phyloP scores from a whole-genome alignment of 2,888 invertebrate genomes.

The Caenorhabditis wallacei region DNA sequence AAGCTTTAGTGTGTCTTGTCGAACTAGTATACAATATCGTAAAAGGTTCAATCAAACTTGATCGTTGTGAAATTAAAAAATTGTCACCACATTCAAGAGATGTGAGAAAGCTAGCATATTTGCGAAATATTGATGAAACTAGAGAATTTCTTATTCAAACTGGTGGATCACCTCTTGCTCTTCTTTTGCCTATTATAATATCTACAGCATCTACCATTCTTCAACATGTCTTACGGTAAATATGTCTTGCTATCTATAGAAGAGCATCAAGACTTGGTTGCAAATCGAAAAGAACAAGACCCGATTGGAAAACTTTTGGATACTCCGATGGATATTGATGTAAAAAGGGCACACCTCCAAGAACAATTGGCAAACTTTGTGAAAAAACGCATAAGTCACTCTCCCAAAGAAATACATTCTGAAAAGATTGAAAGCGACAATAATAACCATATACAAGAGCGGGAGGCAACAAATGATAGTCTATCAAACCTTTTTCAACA shows the following conservation, averaged over 20 bases:
- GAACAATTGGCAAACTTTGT: neutral
- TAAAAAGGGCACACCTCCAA: constrained; percentile 11
- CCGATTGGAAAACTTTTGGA: neutral
- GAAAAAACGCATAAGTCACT: neutral
- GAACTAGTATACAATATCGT: neutral
- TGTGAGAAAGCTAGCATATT: neutral
- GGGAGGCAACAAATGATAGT: too few relatives aligned
- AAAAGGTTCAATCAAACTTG: neutral
- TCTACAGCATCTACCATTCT: constrained; percentile 27
- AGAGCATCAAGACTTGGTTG: constrained; percentile 19
- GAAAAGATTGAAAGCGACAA: neutral
- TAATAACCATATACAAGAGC: neutral
- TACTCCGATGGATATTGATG: constrained; percentile 5
- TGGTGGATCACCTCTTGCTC: neutral
- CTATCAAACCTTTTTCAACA: too few relatives aligned
- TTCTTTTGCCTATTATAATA: constrained; percentile 18
- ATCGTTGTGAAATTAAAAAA: neutral
- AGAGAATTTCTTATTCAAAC: constrained; percentile 27
- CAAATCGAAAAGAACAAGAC: neutral
- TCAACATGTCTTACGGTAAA: constrained; percentile 46
- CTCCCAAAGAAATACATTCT: neutral
- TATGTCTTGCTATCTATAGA: constrained; percentile 18
- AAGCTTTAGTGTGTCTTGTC: neutral
- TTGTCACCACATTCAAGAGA: neutral
- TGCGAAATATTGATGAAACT: neutral